Base-by-base conservation (phyloP, 2,797 vertebrate genomes). In the Rachycentron canadum region DNA sequence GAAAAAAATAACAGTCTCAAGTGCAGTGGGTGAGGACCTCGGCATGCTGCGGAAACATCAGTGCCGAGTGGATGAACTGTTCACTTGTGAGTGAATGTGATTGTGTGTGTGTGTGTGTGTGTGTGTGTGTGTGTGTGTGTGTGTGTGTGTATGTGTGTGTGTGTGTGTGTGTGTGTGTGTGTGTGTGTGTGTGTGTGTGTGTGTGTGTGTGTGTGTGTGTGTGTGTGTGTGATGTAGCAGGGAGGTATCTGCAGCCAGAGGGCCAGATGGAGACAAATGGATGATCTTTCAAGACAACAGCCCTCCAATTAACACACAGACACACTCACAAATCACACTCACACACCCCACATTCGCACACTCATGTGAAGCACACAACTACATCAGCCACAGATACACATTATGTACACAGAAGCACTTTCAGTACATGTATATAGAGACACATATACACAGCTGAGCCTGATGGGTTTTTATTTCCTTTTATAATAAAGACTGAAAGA, bases 241-340 rank as follows among this genome's bases (percentile, higher is more conserved):
- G 26, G 73, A 79, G 76, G 77, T 83, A 78, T 87, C 66, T 81
- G 81, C 65, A 89, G 91, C 90, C 90, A 91, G 86, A 87, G 84
- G 86, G 88, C 88, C 92, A 92, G 92, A 93, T 91, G 91, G 92
- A 91, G 91, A 92, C 89, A 92, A 93, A 93, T 86, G 82, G 87
- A 89, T 80, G 86, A 92, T 91, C 87, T 90, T 88, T 88, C 87
- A 86, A 86, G 88, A 91, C 88, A 91, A 91, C 89, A 90, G 89
- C 80, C 82, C 86, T 92, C 86, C 86, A 91, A 90, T 90, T 91
- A 90, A 89, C 91, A 89, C 80, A 73, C 69, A 89, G 64, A 76
- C 86, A 84, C 89, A 84, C 84, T 87, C 84, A 89, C 86, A 89
- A 82, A 90, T 92, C 86, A 82, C 80, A 69, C 78, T 78, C 70